phyloP scores from a whole-genome alignment of 2,113 vertebrate species.

The Leucopsar rothschildi region DNA sequence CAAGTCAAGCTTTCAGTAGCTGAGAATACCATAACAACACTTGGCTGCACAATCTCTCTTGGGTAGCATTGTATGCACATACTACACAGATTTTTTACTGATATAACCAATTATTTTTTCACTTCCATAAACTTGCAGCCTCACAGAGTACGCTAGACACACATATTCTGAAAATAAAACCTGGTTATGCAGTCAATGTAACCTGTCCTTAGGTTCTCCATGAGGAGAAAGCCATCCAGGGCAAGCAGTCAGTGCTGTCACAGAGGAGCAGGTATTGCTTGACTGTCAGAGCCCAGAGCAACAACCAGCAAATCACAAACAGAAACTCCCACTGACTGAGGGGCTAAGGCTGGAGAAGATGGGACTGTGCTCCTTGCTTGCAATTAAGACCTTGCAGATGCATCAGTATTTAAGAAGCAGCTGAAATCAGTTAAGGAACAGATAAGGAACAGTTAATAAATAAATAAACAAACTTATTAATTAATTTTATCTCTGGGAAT shows the following conservation, averaged over 20 bases:
- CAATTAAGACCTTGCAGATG: not conserved
- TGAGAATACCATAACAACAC: not conserved
- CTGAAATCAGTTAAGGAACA: not conserved
- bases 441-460: not conserved
- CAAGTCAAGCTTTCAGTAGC: not conserved
- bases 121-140: not conserved
- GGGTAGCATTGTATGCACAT: not conserved
- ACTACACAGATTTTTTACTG: not conserved
- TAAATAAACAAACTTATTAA: not conserved
- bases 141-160: not conserved
- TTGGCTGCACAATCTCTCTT: not conserved
- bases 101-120: not conserved
- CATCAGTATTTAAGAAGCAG: not conserved
- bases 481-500: not conserved
- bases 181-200: not conserved
- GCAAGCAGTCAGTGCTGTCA: not conserved
- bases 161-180: not conserved
- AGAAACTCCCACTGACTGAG: not conserved
- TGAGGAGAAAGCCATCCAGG: not conserved
- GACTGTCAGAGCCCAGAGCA: not conserved
- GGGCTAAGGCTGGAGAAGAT: not conserved
- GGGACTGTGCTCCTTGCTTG: not conserved
- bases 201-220: not conserved
- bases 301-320: not conserved
- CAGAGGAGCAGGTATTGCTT: not conserved